Evolutionary conservation across 2,888 invertebrate species (phyloP).

Genomic region (Nematopogon swammerdamellus): DNA sequence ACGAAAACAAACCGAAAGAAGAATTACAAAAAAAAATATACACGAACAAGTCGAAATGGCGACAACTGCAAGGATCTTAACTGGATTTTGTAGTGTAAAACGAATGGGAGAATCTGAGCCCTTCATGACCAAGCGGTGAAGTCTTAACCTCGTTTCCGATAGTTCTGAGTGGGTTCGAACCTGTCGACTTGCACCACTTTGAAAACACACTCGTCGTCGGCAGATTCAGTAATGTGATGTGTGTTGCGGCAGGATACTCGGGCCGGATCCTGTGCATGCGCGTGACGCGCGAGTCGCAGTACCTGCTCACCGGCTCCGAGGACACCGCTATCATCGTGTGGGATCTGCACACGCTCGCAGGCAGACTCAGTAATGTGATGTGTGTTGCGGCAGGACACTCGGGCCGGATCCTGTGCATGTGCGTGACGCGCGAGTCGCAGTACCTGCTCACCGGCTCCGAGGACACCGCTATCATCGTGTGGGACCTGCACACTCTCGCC

Average conservation of each 20-base stretch:
- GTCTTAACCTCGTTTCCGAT: no score
- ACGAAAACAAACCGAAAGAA: no score
- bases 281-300: conserved; percentile 74
- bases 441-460: conserved; percentile 85
- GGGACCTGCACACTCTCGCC: conserved; percentile 64
- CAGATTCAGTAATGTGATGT: no score
- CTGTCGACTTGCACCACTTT: no score
- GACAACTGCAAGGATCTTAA: no score
- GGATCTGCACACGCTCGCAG: conserved; percentile 61
- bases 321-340: conserved; percentile 85
- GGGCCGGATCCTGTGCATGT: conserved; percentile 73
- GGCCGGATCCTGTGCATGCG: conserved; percentile 76
- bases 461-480: conserved; percentile 82
- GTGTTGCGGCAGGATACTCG: conserved; percentile 79
- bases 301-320: conserved; percentile 83
- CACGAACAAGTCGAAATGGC: no score
- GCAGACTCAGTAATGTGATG: conserved; percentile 48
- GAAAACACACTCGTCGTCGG: no score
- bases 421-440: conserved; percentile 74
- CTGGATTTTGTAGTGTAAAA: no score
- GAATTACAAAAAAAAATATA: no score
- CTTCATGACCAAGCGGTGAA: no score
- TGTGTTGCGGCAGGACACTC: conserved; percentile 73
- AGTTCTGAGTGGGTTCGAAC: no score
- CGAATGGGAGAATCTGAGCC: no score